These are phyloP conservation scores for Crax fasciolata DNA, from an alignment of 2,797 vertebrate species.

Conservation along the genomic window DNA sequence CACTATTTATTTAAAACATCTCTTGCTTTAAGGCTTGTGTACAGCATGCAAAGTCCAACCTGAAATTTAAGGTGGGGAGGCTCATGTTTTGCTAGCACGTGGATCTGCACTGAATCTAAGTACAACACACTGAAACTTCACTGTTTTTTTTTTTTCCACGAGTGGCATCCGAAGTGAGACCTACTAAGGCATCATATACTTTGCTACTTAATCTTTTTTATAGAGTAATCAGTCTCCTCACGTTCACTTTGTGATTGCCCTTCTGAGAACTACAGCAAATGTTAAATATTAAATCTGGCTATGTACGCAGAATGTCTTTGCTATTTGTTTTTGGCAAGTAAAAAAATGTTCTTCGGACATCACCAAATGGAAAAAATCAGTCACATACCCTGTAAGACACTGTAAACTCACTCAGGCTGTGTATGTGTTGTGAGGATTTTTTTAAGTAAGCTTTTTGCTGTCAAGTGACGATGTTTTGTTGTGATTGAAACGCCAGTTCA, in stretches of 20 bases:
- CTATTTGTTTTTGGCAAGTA: not conserved
- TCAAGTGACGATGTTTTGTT: not conserved
- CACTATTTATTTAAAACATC: slow-evolving; percentile 72
- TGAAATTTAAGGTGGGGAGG: slow-evolving; percentile 44
- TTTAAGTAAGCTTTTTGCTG: not conserved
- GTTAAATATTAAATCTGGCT: not conserved
- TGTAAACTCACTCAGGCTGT: not conserved
- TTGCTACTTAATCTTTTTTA: not conserved
- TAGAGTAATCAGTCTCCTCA: not conserved
- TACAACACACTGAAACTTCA: not conserved
- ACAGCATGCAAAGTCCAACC: slow-evolving; percentile 44
- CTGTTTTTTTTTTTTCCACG: not conserved
- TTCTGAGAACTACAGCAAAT: not conserved
- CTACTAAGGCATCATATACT: not conserved
- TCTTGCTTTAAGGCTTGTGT: slow-evolving; percentile 35
- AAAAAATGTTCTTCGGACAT: not conserved
- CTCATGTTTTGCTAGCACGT: not conserved
- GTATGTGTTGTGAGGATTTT: not conserved
- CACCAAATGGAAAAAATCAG: not conserved
- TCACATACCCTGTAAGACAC: not conserved
- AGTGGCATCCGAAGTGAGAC: not conserved
- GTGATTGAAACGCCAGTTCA: not conserved
- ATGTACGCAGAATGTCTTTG: not conserved
- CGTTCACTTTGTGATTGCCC: not conserved
- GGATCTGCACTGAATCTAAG: not conserved